Percentiles rank a stretch among this genome's conserved stretches.
phyloP scores from a whole-genome alignment of 1,140 invertebrate species.

The Bactericera cockerelli region DNA sequence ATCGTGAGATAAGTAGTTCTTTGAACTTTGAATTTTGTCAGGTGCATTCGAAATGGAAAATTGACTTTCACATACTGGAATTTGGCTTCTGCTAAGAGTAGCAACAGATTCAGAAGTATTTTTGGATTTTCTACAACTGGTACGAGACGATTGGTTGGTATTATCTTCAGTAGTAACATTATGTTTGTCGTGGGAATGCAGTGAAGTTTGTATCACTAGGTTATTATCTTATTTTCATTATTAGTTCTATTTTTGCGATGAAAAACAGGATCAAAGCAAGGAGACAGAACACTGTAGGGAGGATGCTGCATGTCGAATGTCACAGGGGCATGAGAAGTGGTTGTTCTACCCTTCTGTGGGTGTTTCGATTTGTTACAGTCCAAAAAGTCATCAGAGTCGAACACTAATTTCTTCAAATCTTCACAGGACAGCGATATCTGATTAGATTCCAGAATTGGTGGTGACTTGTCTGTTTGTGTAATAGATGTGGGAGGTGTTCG shows the following conservation, averaged over 20 bases:
- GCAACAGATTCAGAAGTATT: too few species aligned
- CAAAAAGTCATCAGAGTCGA: neutral
- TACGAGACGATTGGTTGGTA: too few species aligned
- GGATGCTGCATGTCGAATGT: neutral
- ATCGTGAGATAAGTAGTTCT: too few species aligned
- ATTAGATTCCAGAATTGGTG: neutral
- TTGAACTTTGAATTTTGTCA: too few species aligned
- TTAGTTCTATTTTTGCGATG: neutral
- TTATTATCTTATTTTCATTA: too few species aligned
- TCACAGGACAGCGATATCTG: neutral
- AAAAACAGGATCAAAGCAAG: neutral
- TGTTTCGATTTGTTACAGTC: conserved; percentile 7
- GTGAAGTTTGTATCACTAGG: too few species aligned
- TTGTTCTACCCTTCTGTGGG: neutral
- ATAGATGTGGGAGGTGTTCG: neutral
- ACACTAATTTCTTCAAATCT: neutral
- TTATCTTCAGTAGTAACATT: too few species aligned
- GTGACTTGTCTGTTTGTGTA: neutral
- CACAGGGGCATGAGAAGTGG: neutral
- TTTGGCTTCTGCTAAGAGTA: too few species aligned
- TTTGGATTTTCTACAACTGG: too few species aligned
- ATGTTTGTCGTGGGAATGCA: too few species aligned
- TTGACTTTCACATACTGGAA: too few species aligned
- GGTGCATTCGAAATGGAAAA: too few species aligned
- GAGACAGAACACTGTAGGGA: neutral